Evolutionary conservation across 2,113 vertebrate genomes (phyloP).

Genomic region (Isurus oxyrinchus): DNA sequence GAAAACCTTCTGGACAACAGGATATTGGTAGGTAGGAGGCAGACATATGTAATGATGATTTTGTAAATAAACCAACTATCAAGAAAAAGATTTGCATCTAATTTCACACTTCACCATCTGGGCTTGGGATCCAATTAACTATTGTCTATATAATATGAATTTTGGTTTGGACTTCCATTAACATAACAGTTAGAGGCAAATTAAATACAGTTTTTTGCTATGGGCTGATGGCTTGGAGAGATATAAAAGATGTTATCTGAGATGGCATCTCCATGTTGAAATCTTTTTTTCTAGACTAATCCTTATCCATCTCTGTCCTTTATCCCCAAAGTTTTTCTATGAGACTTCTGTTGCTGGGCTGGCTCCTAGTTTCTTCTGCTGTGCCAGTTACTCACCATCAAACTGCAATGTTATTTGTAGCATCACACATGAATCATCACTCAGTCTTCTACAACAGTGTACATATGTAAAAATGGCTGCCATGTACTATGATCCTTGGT

Average conservation of each 20-base stretch:
- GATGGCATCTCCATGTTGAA: neutral
- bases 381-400: neutral
- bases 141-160: neutral
- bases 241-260: neutral
- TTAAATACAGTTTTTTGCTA: neutral
- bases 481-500: too few species aligned
- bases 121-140: too few species aligned
- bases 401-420: neutral
- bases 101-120: too few species aligned
- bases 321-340: neutral
- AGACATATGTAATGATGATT: too few species aligned
- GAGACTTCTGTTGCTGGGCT: neutral
- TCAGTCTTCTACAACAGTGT: neutral
- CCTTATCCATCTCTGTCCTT: neutral
- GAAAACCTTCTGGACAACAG: too few species aligned
- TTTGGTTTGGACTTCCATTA: neutral
- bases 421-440: neutral
- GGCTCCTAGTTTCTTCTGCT: neutral
- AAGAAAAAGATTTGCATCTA: too few species aligned
- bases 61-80: too few species aligned
- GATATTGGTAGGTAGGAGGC: too few species aligned
- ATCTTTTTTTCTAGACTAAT: neutral
- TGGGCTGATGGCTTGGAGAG: neutral
- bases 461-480: too few species aligned
- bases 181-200: neutral